These are phyloP conservation scores for Cettia cetti DNA, from an alignment of 2,113 vertebrate species.

Conservation along the genomic window DNA sequence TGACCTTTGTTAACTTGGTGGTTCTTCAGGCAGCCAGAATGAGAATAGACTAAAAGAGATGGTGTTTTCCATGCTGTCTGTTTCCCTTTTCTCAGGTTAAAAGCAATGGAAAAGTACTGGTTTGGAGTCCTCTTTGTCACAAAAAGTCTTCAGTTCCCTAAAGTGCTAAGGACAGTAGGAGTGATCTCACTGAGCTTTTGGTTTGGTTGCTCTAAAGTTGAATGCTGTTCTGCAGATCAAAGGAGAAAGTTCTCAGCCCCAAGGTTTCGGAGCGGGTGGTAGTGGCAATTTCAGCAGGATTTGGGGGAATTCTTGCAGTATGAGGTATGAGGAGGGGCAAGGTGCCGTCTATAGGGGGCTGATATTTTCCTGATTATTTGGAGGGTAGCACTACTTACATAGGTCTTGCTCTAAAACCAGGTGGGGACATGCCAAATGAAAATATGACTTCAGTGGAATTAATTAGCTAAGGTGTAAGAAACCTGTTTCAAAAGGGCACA, in stretches of 20 bases:
- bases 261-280: fast-evolving
- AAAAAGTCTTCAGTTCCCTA: neutral
- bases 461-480: neutral
- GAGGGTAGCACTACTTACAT: neutral
- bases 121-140: neutral
- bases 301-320: neutral
- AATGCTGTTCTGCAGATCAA: neutral
- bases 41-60: neutral
- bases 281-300: neutral
- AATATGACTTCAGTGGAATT: neutral
- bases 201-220: neutral
- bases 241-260: neutral
- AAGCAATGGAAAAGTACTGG: neutral
- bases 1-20: neutral
- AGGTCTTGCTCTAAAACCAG: neutral
- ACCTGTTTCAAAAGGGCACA: fast-evolving
- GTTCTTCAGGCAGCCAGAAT: neutral
- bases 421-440: neutral
- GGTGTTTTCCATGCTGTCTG: neutral
- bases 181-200: neutral
- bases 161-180: neutral
- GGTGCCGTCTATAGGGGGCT: fast-evolving
- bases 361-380: neutral
- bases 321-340: neutral
- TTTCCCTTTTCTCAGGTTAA: neutral